Base-by-base conservation (phyloP, 2,113 vertebrate species). In the Leuciscus idus region DNA sequence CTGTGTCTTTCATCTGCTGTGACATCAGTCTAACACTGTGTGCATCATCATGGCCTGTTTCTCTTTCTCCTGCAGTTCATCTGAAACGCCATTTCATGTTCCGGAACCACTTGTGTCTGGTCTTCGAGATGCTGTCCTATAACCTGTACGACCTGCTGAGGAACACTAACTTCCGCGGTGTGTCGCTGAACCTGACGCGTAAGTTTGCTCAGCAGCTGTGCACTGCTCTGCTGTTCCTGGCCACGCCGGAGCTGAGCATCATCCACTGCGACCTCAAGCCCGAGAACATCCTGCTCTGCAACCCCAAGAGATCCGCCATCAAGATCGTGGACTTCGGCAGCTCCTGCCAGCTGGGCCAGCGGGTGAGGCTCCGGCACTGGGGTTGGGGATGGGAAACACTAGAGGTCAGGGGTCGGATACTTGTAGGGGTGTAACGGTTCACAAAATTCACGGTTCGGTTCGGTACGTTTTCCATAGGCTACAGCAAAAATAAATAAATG, bases 231-330 rank as follows among this genome's bases (percentile, higher is more conserved):
- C 97, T 99, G 90, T 99, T 99, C 93, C 96, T 99, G 92, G 98
- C 97, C 87, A 99, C 98, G 88, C 98, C 98, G 87, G 98, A 99
- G 92, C 98, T 99, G 94, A 99, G 98, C 94, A 99, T 99, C 96
- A 99, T 99, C 97, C 98, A 99, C 98, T 99, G 98, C 96, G 98
- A 99, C 96, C 97, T 99, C 92, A 99, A 99, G 94, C 98, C 98
- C 11, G 98, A 99, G 94, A 99, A 99, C 93, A 99, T 99, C 93
- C 96, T 99, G 90, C 97, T 99, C 85, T 99, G 98, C 90, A 99
- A 99, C 94, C 98, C 98, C 91, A 99, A 99, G 93, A 95, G 98
- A 93, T 99, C 97, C 89, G 98, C 98, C 91, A 99, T 99, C 96
- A 99, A 99, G 95, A 99, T 99, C 33, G 98, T 99, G 90, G 98